Base-by-base conservation (phyloP, 2,797 vertebrate genomes). In the Forpus xanthops region DNA sequence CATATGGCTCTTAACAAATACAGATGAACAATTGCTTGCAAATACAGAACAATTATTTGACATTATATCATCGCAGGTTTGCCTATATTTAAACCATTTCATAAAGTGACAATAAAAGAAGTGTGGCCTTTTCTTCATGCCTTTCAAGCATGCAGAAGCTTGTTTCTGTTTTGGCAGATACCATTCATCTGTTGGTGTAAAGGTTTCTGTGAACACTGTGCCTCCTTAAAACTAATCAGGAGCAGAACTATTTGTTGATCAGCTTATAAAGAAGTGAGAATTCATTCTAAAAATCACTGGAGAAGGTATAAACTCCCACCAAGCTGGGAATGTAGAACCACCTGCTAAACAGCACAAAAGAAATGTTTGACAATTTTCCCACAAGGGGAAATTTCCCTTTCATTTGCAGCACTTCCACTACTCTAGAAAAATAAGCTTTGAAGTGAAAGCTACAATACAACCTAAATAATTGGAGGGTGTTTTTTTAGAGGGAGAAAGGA, bases 21-120 rank as follows among this genome's bases (percentile, higher is more conserved):
- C 81, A 89, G 71, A 68, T 68, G 66, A 92, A 84, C 90, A 83
- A 87, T 79, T 76, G 31, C 21, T 93, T 41, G 81, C 20, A 84
- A 87, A 94, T n/a, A 85, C 11, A 96, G 81, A 92, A 73, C 70
- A 89, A 89, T 91, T 94, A 89, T 56, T 89, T 90, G 68, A 84
- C 8, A 56, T 84, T 93, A 24, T 62, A 90, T 85, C 79, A 85
- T 28, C 84, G 35, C 77, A 95, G 66, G 58, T 77, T 74, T 80
- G 17, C n/a, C 25, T 77, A 24, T 19, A 73, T 73, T 87, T 85
- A 85, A 91, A 71, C 27, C 52, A 79, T 79, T 77, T n/a, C 62
- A 64, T 66, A 66, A 91, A 85, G 27, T 68, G 53, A 61, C n/a
- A 71, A 24, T 44, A 33, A 41, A 67, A 79, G 52, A 85, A 60